Conservation (phyloP, 2,113 vertebrate species). For the Bungarus multicinctus region DNA sequence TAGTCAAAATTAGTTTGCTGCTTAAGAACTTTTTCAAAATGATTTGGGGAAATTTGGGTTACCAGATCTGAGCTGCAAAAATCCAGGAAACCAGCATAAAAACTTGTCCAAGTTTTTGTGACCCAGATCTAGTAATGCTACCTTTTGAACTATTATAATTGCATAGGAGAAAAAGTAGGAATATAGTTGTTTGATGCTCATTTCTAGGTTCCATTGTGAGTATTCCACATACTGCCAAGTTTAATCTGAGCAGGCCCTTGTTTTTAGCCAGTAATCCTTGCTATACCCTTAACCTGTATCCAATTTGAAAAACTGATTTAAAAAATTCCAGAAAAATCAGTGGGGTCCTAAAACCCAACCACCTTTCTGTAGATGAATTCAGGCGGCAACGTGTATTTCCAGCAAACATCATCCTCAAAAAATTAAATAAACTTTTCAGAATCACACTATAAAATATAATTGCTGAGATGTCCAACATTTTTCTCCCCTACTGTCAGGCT, state of each 20-base stretch:
- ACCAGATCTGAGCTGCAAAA: neutral
- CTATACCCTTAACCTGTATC: neutral
- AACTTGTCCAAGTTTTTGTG: neutral
- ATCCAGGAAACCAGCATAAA: neutral
- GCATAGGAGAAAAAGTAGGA: neutral
- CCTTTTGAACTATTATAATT: neutral
- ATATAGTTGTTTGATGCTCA: neutral
- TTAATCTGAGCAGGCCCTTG: neutral
- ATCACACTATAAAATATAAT: constrained; percentile 57
- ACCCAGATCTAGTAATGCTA: neutral
- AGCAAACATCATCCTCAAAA: constrained; percentile 53
- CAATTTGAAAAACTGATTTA: neutral
- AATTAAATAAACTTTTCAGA: constrained; percentile 63
- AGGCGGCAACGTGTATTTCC: constrained; percentile 63
- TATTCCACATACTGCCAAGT: no score
- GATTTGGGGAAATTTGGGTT: neutral
- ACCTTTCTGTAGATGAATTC: constrained; percentile 44
- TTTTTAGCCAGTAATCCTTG: neutral
- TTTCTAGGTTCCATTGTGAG: neutral
- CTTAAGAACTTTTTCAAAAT: neutral
- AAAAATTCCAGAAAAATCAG: neutral
- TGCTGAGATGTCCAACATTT: constrained; percentile 52
- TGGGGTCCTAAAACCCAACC: constrained; percentile 28
- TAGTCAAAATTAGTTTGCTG: neutral
- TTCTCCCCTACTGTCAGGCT: constrained; percentile 53